These are phyloP conservation scores for Phocoena sinus DNA, from an alignment of 2,113 vertebrate genomes.

Conservation along the genomic window DNA sequence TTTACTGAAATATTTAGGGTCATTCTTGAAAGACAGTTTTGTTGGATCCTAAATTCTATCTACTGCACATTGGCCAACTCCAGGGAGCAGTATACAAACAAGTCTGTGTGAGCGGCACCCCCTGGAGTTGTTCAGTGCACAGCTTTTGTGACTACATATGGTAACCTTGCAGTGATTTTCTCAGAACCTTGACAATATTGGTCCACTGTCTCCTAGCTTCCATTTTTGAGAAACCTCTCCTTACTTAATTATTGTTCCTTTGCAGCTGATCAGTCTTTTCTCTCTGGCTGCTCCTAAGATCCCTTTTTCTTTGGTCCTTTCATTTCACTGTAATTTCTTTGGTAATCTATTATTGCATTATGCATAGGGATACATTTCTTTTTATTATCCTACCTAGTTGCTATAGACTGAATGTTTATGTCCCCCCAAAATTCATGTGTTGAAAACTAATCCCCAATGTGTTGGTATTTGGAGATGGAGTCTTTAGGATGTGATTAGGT, in stretches of 20 bases:
- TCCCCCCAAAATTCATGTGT: neutral
- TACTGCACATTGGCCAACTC: neutral
- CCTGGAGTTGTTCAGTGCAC: too few relatives aligned
- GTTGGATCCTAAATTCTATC: neutral
- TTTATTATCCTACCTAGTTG: neutral
- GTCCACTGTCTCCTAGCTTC: neutral
- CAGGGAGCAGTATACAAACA: neutral
- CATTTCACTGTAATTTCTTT: neutral
- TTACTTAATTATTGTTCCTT: neutral
- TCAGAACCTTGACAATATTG: neutral
- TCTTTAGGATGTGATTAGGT: neutral
- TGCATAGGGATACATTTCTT: neutral
- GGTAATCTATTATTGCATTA: neutral
- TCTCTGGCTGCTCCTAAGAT: neutral
- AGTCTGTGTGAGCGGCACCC: too few relatives aligned
- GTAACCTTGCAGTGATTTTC: neutral
- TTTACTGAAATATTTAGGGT: neutral
- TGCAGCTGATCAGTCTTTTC: neutral
- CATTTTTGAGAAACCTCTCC: neutral
- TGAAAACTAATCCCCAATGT: too few relatives aligned
- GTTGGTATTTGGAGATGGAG: neutral
- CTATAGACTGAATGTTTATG: neutral
- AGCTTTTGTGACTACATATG: fast-evolving
- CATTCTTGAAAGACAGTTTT: neutral
- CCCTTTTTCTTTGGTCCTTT: neutral